These are phyloP conservation scores for Bombus difficillimus DNA, from an alignment of 1,140 invertebrate genomes.

Conservation along the genomic window DNA sequence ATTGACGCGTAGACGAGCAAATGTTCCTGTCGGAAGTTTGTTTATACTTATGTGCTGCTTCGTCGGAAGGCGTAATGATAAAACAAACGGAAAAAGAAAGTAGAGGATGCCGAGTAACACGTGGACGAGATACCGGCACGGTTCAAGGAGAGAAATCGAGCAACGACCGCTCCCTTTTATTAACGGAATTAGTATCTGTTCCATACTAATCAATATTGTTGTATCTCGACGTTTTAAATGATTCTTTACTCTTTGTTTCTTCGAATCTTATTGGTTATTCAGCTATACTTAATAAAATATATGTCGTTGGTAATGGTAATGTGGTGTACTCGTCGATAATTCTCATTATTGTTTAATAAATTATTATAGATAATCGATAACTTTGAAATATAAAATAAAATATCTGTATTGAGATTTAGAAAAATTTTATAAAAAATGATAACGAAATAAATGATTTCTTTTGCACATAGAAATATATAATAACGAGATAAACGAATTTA, in stretches of 20 bases:
- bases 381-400: not conserved
- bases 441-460: too few relatives aligned
- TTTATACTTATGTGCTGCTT: slow-evolving; percentile 21
- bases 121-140: slow-evolving; percentile 17
- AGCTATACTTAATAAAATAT: not conserved
- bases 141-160: slow-evolving; percentile 34
- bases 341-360: not conserved
- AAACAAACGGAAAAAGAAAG: slow-evolving; percentile 46
- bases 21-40: slow-evolving; percentile 16
- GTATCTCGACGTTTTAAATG: not conserved
- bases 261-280: not conserved
- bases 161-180: slow-evolving; percentile 18
- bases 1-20: not conserved
- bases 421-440: too few relatives aligned
- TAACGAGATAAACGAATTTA: too few relatives aligned
- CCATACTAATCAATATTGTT: not conserved
- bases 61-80: slow-evolving; percentile 3
- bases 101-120: slow-evolving; percentile 3
- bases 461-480: too few relatives aligned
- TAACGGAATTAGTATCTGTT: slow-evolving; percentile 28
- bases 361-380: not conserved
- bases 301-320: too few relatives aligned
- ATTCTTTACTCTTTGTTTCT: not conserved
- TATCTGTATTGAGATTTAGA: not conserved
- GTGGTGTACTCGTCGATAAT: not conserved